phyloP scores from a whole-genome alignment of 1,140 invertebrate species.

The Euura lappo region DNA sequence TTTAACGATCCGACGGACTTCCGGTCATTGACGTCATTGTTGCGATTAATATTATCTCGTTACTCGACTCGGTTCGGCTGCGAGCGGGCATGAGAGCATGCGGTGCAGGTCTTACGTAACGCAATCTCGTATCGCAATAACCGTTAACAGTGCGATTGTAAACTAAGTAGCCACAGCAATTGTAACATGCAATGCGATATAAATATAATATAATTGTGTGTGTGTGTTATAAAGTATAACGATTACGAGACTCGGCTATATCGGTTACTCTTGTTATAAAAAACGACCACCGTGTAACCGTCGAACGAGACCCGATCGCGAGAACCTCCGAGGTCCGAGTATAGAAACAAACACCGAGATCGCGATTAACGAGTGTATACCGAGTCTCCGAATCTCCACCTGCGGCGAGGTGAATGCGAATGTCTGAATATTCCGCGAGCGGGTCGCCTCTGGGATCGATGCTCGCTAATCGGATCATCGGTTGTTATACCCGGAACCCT shows the following conservation, averaged over 20 bases:
- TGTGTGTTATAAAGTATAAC: neutral
- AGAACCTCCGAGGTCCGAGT: no score
- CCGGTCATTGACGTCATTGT: neutral
- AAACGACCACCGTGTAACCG: no score
- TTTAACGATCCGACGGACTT: neutral
- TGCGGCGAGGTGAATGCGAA: no score
- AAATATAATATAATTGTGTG: neutral
- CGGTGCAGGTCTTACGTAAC: no score
- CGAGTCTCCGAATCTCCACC: no score
- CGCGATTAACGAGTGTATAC: no score
- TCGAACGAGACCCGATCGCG: no score
- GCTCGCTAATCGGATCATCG: slow-evolving; percentile 53
- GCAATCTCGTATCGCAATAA: neutral
- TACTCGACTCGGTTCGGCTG: neutral
- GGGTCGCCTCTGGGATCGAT: slow-evolving; percentile 42
- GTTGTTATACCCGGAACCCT: slow-evolving; percentile 2
- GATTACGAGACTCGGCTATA: neutral
- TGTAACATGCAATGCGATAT: neutral
- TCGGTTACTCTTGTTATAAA: no score
- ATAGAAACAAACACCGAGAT: no score
- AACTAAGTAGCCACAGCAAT: neutral
- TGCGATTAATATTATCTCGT: neutral
- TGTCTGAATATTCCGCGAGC: no score
- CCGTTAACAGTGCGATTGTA: neutral
- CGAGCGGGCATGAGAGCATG: no score